Percentiles rank a stretch among this genome's conserved stretches.
These are phyloP conservation scores for Drosophila limbata DNA, from an alignment of 2,888 invertebrate species.

Conservation along the genomic window DNA sequence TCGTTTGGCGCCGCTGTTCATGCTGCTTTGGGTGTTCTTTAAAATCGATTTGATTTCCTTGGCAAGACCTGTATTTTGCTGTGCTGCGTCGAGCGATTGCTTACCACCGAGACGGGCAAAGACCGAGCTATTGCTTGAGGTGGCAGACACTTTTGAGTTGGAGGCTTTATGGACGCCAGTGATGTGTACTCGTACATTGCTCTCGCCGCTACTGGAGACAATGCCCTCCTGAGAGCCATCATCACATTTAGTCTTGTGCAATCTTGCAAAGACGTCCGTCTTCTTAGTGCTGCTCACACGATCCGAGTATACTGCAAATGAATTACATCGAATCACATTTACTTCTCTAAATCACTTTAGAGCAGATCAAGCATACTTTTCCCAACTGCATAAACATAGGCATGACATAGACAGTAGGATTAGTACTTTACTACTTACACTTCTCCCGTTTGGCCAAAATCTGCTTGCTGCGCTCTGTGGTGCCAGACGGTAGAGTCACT, in stretches of 20 bases:
- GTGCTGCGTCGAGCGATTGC: constrained; percentile 37
- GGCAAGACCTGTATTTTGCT: constrained; percentile 43
- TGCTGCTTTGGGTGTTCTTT: constrained; percentile 63
- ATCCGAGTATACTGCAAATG: constrained; percentile 81
- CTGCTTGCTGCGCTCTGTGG: constrained; percentile 86
- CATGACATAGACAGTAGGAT: not conserved
- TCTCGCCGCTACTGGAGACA: constrained; percentile 64
- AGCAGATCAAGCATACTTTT: not conserved
- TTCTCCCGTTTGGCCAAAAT: constrained; percentile 85
- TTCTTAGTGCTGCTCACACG: constrained; percentile 75
- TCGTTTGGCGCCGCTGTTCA: constrained; percentile 30
- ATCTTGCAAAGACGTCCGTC: constrained; percentile 80
- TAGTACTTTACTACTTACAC: constrained; percentile 66
- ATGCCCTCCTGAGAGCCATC: constrained; percentile 69
- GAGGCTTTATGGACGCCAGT: constrained; percentile 60
- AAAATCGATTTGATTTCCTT: constrained; percentile 83
- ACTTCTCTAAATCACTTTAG: not conserved
- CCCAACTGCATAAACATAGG: too few relatives aligned
- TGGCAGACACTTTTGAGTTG: constrained; percentile 22
- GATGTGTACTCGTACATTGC: constrained; percentile 69
- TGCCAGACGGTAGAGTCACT: constrained; percentile 86
- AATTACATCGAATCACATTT: not conserved
- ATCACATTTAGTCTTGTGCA: constrained; percentile 65
- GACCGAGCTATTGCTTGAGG: constrained; percentile 77
- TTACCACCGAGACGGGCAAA: constrained; percentile 84